phyloP scores from a whole-genome alignment of 1,140 invertebrate genomes.

The Trypoxylus dichotomus region DNA sequence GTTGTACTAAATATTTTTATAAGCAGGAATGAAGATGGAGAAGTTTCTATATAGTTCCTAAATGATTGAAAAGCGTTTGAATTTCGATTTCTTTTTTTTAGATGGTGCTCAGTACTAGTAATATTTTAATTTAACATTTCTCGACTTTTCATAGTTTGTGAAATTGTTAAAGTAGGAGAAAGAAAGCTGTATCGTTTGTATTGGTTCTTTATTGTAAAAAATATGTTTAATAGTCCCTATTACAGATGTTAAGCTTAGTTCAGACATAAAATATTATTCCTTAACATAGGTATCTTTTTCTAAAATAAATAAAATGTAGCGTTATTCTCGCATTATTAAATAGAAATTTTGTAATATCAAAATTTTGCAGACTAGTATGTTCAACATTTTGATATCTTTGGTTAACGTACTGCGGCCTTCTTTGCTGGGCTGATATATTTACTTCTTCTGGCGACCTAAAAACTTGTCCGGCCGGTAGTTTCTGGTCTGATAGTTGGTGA shows the following conservation, averaged over 20 bases:
- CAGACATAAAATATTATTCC: no score
- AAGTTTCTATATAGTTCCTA: no score
- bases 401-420: constrained; percentile 59
- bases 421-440: constrained; percentile 79
- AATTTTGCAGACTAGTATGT: constrained; percentile 17
- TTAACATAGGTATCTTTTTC: not conserved
- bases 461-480: constrained; percentile 61
- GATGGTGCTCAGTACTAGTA: no score
- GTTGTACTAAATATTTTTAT: no score
- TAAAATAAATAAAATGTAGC: not conserved
- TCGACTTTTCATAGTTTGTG: no score
- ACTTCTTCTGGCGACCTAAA: constrained; percentile 83
- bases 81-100: no score
- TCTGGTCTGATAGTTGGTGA: constrained; percentile 51
- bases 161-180: no score
- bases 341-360: constrained; percentile 4
- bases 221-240: not conserved
- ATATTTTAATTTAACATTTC: no score
- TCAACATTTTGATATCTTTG: constrained; percentile 39
- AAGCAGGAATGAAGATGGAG: no score
- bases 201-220: not conserved
- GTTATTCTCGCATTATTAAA: not conserved
- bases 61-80: no score
- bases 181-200: no score
- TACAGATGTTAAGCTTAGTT: no score